phyloP scores from a whole-genome alignment of 2,113 vertebrate species.

The human region GRCh38 chr11:372001-372500 shows the following conservation, averaged over 20 bases:
- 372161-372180: conserved; percentile 85
- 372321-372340: neutral
- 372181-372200: conserved; percentile 94
- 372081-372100: accelerated
- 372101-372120: conserved; percentile 91
- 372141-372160: conserved; percentile 76
- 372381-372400: accelerated
- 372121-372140: conserved; percentile 88
- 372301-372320: too few species aligned
- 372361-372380: too few species aligned
- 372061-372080: neutral
- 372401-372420: accelerated
- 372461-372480: neutral
- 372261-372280: neutral
- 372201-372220: conserved; percentile 89
- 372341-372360: accelerated
- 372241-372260: accelerated
- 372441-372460: neutral
- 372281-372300: too few species aligned
- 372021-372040: too few species aligned
- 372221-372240: accelerated
- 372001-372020: neutral
- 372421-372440: accelerated
- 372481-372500: neutral
- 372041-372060: neutral